phyloP scores from a whole-genome alignment of 2,113 vertebrate genomes.

The Apistogramma diplotaenia region DNA sequence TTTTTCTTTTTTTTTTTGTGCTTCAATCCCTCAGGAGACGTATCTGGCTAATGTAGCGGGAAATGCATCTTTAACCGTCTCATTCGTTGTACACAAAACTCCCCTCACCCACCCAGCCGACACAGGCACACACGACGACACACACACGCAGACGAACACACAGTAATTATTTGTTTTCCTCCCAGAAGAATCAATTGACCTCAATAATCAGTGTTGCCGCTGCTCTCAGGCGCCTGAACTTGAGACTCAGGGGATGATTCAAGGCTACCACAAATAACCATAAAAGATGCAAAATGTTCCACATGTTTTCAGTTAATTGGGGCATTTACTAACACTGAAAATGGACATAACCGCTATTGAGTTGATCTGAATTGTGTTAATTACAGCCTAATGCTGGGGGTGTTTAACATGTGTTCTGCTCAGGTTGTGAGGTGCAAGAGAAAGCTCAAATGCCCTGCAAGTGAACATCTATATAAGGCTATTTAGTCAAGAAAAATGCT shows the following conservation, averaged over 20 bases:
- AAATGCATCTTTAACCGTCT: conserved; percentile 70
- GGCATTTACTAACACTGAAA: neutral
- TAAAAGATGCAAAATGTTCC: neutral
- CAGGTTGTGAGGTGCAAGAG: neutral
- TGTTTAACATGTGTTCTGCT: neutral
- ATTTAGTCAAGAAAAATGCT: neutral
- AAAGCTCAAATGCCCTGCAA: neutral
- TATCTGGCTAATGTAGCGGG: conserved; percentile 71
- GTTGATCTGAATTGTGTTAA: neutral
- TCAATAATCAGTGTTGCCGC: conserved; percentile 49
- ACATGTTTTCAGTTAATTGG: neutral
- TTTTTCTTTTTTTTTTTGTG: neutral
- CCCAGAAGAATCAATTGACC: conserved; percentile 66
- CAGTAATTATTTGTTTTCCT: conserved; percentile 47
- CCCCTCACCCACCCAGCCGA: neutral
- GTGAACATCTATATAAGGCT: neutral
- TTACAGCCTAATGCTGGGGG: neutral
- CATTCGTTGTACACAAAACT: conserved; percentile 36
- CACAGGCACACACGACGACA: neutral
- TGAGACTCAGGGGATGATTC: conserved; percentile 34
- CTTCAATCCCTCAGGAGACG: conserved; percentile 62
- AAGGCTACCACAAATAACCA: neutral
- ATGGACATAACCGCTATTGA: neutral
- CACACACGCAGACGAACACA: conserved; percentile 11
- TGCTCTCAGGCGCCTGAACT: conserved; percentile 36